phyloP scores from a whole-genome alignment of 2,797 vertebrate species.

The Cichlasoma orientale region DNA sequence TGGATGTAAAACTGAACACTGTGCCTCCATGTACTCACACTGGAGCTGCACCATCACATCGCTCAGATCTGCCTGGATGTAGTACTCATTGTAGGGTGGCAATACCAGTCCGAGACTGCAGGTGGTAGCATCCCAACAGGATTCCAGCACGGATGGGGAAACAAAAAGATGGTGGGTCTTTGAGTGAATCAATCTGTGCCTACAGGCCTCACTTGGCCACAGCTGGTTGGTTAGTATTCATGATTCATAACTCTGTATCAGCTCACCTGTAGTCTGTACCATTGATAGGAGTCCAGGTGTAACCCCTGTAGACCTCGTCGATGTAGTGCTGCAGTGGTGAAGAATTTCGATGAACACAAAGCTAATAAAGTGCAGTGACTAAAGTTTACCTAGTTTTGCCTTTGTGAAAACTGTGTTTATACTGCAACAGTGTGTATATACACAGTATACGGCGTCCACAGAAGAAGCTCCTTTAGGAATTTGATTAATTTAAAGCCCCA shows the following conservation, averaged over 20 bases:
- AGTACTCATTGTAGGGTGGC: conserved; percentile 92
- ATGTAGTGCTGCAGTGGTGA: conserved; percentile 87
- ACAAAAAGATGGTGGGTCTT: background rate
- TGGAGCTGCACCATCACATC: conserved; percentile 99
- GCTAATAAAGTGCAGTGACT: background rate
- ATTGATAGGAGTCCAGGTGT: conserved; percentile 95
- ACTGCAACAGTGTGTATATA: background rate
- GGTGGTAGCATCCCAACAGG: conserved; percentile 50
- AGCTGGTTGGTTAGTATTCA: background rate
- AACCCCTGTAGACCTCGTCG: conserved; percentile 89
- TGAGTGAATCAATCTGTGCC: background rate
- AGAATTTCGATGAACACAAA: background rate
- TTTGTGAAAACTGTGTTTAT: background rate
- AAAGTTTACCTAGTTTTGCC: background rate
- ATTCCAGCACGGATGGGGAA: background rate
- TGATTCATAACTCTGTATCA: background rate
- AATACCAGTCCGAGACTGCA: conserved; percentile 93
- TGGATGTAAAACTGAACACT: background rate
- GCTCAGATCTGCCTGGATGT: conserved; percentile 96
- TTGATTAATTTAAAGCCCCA: background rate
- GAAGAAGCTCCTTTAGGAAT: background rate
- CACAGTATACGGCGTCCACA: background rate
- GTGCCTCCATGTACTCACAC: conserved; percentile 87
- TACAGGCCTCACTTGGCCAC: background rate
- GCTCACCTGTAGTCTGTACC: conserved; percentile 98